Percentiles rank a stretch among this genome's conserved stretches.
These are phyloP conservation scores for Phallusia fumigata DNA, from an alignment of 23 tunicate genomes.

Conservation along the genomic window DNA sequence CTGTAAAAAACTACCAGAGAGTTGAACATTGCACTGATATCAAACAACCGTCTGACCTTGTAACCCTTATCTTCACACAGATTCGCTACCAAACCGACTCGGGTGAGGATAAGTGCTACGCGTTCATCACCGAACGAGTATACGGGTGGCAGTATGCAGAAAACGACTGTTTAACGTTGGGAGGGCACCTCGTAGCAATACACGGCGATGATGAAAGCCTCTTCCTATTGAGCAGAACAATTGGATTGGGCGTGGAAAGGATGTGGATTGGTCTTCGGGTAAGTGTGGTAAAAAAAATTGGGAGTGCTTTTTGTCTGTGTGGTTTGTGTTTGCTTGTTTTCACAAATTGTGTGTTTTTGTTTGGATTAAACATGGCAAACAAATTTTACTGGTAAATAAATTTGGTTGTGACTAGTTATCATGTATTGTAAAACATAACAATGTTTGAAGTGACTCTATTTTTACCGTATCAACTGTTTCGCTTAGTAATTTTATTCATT, in stretches of 20 bases:
- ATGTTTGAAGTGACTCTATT: too few species aligned
- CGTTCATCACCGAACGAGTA: slow-evolving; percentile 40
- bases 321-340: too few species aligned
- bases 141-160: slow-evolving; percentile 76
- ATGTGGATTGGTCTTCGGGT: slow-evolving; percentile 90
- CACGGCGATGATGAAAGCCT: slow-evolving; percentile 71
- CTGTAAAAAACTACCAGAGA: not conserved
- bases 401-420: too few species aligned
- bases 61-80: slow-evolving; percentile 27
- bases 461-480: too few species aligned
- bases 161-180: slow-evolving; percentile 35
- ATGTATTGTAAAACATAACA: too few species aligned
- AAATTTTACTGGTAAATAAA: too few species aligned
- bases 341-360: too few species aligned
- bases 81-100: slow-evolving; percentile 40
- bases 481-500: too few species aligned
- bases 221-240: slow-evolving; percentile 55
- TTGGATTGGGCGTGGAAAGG: not conserved
- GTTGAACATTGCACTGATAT: not conserved
- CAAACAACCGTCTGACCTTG: too few species aligned
- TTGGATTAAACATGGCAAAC: too few species aligned
- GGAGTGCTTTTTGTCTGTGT: too few species aligned
- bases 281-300: too few species aligned
- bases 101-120: slow-evolving; percentile 74
- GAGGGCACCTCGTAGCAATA: slow-evolving; percentile 88